Base-by-base conservation (phyloP, 1,140 invertebrate species). In the Venustaconcha ellipsiformis region DNA sequence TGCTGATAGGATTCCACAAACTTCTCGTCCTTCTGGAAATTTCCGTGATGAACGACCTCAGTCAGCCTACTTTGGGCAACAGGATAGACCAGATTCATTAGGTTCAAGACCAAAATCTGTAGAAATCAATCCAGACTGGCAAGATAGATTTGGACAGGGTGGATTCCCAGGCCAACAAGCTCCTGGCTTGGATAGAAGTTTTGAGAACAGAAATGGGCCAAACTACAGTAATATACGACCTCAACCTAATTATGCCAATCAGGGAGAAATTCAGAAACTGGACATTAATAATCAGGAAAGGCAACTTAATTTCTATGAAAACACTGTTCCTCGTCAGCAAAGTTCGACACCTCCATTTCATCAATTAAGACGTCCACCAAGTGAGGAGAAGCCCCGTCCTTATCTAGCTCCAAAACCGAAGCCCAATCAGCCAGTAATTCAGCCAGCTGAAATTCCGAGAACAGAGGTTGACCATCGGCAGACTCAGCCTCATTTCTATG, bases 261-360 rank as follows among this genome's bases (percentile, higher is more conserved):
- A 82, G 66, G 76, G 79, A 23, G 78, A 83, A 62, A 79, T 84
- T 78, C 80, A 83, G 48, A 83, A 83, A 68, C 73, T 83, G 58
- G 74, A 74, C 14, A 77, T 82, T 14, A 82, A 80, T 58, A 87
- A 83, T 71, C 82, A 86, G 55, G 67, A 82, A 20, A 73, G 80
- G 55, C 86, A 87, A 72, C 84, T 80, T 18, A 82, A 86, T 66
- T 86, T 87, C 63, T 88, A 87, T 78, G 84, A 88, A 74, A 88
- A 88, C 78, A 86, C 87, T 48, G 66, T 74, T 17, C 82, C 83
- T 60, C 67, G 82, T 60, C 78, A 79, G 63, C 82, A 82, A 59
- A 84, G 84, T 57, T 76, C 81, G 11, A 73, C 73, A 1, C 82
- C 84, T 48, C 81, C 87, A 64, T 86, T 84, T 79, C 82, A 88